These are phyloP conservation scores for Rhamnusium bicolor DNA, from an alignment of 2,888 invertebrate genomes.

Conservation along the genomic window DNA sequence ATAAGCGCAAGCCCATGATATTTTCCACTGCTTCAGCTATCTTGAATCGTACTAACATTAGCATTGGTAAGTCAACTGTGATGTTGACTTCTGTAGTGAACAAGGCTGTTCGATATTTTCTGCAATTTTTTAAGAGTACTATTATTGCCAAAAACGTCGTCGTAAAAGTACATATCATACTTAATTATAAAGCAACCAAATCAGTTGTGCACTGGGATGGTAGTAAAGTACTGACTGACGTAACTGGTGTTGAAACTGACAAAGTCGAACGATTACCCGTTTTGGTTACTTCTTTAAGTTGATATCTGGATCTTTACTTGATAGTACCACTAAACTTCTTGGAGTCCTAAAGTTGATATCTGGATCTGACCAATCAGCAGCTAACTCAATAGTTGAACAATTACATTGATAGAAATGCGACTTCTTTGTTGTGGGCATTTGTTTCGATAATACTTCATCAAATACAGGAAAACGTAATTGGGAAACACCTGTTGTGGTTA, in stretches of 20 bases:
- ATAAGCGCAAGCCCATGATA: neutral
- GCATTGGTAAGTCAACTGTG: neutral
- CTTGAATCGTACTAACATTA: neutral
- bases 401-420: neutral
- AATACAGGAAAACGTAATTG: too few relatives aligned
- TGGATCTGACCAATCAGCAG: neutral
- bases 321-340: neutral
- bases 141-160: neutral
- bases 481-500: too few relatives aligned
- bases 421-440: neutral
- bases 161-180: neutral
- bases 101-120: neutral
- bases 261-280: neutral
- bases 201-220: neutral
- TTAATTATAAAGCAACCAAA: neutral
- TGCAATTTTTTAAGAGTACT: neutral
- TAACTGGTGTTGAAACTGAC: neutral
- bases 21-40: neutral
- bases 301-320: neutral
- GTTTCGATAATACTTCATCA: neutral
- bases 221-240: neutral
- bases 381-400: neutral
- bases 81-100: neutral
- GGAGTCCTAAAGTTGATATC: neutral
- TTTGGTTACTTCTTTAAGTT: neutral